These are phyloP conservation scores for Diplodus puntazzo DNA, from an alignment of 2,797 vertebrate genomes.

Conservation along the genomic window DNA sequence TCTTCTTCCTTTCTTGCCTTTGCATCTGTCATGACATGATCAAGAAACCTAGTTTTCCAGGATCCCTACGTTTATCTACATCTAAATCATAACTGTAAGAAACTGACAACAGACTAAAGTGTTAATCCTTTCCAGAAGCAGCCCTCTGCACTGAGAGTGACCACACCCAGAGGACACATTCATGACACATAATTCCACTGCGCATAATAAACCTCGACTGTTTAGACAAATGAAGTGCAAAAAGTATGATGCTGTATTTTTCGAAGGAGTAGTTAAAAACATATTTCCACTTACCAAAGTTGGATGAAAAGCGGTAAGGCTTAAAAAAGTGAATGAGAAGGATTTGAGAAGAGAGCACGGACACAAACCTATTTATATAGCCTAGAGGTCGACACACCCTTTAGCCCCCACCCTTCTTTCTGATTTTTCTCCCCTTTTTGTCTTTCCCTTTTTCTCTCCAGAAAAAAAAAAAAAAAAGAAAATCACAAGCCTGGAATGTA, in stretches of 20 bases:
- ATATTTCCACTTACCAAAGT: constrained; percentile 46
- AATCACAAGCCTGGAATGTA: no score
- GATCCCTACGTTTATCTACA: background rate
- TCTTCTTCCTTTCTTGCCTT: background rate
- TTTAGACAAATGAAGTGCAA: background rate
- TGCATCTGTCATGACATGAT: background rate
- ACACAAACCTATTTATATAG: constrained; percentile 34
- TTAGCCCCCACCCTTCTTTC: background rate
- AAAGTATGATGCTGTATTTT: background rate
- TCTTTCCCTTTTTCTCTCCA: background rate
- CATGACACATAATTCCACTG: background rate
- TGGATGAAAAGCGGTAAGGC: background rate
- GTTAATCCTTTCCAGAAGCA: background rate
- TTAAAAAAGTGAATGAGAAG: background rate
- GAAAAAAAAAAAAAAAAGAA: background rate
- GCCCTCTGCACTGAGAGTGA: background rate
- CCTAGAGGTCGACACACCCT: constrained; percentile 16
- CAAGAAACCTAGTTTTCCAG: background rate
- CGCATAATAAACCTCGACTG: background rate
- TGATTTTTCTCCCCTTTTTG: background rate
- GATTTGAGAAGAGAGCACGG: background rate
- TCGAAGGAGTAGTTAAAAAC: background rate
- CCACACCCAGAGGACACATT: constrained; percentile 1
- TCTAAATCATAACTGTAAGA: background rate
- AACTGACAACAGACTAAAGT: background rate